Conservation (phyloP, 2,113 vertebrate species). For the Coturnix japonica region DNA sequence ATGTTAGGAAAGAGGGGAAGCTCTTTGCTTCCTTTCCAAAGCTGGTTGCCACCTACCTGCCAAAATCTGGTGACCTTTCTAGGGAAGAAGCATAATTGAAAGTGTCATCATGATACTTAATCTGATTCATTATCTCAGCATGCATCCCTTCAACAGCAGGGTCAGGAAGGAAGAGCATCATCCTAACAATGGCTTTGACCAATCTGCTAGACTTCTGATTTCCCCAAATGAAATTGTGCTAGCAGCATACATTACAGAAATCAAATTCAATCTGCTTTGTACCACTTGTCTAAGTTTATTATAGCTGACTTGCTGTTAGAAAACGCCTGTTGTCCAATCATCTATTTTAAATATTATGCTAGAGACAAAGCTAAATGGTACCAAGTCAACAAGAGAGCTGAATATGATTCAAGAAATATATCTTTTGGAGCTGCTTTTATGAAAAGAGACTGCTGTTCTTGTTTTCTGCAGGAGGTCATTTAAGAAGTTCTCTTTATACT, state of each 20-base stretch:
- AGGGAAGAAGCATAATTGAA: constrained; percentile 20
- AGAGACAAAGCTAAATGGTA: background rate
- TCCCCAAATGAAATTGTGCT: background rate
- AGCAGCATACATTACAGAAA: background rate
- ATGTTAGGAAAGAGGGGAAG: background rate
- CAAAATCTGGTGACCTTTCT: constrained; percentile 36
- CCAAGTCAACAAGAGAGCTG: background rate
- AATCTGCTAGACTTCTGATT: background rate
- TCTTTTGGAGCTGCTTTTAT: background rate
- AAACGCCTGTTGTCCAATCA: background rate
- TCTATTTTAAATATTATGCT: background rate
- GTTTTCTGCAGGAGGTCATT: background rate
- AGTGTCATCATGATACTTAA: constrained; percentile 18
- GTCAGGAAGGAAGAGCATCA: background rate
- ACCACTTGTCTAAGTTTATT: background rate
- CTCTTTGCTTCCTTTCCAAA: constrained; percentile 31
- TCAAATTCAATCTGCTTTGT: constrained; percentile 27
- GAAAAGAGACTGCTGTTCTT: background rate
- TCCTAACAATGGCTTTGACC: constrained; percentile 29
- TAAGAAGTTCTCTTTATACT: background rate
- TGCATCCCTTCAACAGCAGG: background rate
- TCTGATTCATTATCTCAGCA: constrained; percentile 30
- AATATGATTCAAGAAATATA: background rate
- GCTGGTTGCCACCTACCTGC: background rate
- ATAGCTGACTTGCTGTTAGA: background rate